Percentiles rank a stretch among this genome's conserved stretches.
Conservation (phyloP, 2,888 invertebrate genomes). For the Pandemis cinnamomeana region DNA sequence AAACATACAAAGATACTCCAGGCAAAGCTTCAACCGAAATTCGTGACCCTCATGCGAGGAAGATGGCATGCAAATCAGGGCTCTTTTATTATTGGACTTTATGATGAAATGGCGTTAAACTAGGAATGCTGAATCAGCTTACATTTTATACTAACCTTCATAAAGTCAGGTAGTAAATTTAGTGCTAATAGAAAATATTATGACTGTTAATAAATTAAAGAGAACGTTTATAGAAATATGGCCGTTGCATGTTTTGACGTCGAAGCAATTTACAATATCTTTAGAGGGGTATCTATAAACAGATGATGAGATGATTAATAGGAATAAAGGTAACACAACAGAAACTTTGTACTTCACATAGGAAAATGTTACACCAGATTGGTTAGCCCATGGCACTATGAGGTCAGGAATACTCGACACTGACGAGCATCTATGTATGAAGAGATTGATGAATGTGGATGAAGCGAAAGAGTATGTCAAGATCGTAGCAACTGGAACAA, state of each 20-base stretch:
- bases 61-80: not conserved
- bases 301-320: too few relatives aligned
- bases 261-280: not conserved
- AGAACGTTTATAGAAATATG: constrained; percentile 1
- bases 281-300: not conserved
- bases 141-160: constrained; percentile 3
- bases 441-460: too few relatives aligned
- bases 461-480: too few relatives aligned
- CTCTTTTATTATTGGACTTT: not conserved
- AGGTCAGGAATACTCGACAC: too few relatives aligned
- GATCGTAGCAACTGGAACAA: too few relatives aligned
- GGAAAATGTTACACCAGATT: too few relatives aligned
- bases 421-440: too few relatives aligned
- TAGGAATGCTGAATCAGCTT: not conserved
- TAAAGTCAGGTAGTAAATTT: constrained; percentile 13
- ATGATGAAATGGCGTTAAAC: not conserved
- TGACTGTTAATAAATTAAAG: constrained; percentile 2
- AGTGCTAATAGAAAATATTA: constrained; percentile 6
- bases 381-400: too few relatives aligned
- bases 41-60: not conserved
- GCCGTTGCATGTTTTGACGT: not conserved
- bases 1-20: not conserved
- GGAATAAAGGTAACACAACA: too few relatives aligned
- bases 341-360: too few relatives aligned
- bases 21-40: not conserved